Base-by-base conservation (phyloP, 2,888 invertebrate species). In the Tubulanus polymorphus region DNA sequence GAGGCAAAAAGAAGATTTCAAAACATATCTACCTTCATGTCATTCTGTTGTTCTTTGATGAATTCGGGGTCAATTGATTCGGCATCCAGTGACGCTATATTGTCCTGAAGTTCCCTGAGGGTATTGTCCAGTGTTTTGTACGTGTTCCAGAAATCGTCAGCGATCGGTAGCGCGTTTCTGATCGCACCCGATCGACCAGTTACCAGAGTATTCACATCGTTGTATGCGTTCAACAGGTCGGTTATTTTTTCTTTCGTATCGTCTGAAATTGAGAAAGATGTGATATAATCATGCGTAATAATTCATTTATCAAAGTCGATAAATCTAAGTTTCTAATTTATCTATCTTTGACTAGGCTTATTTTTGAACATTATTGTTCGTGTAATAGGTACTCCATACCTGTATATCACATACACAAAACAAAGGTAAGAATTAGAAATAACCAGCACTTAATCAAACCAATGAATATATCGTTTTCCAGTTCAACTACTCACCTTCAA, bases 51-150 rank as follows among this genome's bases (percentile, higher is more conserved):
- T 57, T 76, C 76, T 51, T 66, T 65, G 30, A 78, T 70, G 10
- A 73, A 70, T 18, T 70, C 67, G 0, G 72, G 66, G 48, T 76
- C 75, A 3, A 78, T 70, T 2, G 74, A 74, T 1, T 76, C 74
- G 1, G 71, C 69, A 55, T 78, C 77, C 61, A 76, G 77, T 1
- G 74, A 74, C 41, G 65, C 58, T 37, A 78, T 63, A 52, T 72
- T 74, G 59, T 78, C 78, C 60, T 76, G 74, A 23, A 78, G 66
- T 57, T 76, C 77, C 8, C 73, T 63, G 15, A 78, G 62, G 29
- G 68, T 67, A 2, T 70, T 66, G 63, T 72, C 70, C 28, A 72
- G 69, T 18, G 73, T 75, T 5, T 65, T 61, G 53, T 72, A 74
- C 25, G 70, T 64, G 56, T 70, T 66, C 55, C 64, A 67, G 63